Base-by-base conservation (phyloP, 2,888 invertebrate species). In the Ophion costatus region DNA sequence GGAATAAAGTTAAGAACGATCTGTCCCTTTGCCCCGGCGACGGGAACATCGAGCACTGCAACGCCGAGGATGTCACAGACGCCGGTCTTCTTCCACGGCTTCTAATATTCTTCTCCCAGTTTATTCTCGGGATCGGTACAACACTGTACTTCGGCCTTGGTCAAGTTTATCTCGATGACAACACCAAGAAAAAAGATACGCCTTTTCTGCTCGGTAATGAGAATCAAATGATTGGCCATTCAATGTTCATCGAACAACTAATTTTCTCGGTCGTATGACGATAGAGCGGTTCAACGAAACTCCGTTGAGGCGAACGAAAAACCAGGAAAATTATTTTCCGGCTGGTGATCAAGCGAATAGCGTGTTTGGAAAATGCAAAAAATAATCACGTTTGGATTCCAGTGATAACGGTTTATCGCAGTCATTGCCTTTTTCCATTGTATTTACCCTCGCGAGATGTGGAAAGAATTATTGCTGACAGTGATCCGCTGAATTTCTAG, bases 121-220 rank as follows among this genome's bases (percentile, higher is more conserved):
- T 96, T 90, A 95, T 96, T 66, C 95, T 96, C 69, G 96, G 96
- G 17, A 95, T 96, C 80, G 96, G 96, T 17, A 96, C 96, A 83
- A 95, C 96, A 1, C 91, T 96, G 45, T 96, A 96, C 91, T 96
- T 95, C 90, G 95, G 96, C 0, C 92, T 96, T 63, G 96, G 96
- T 0, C 95, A 96, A 90, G 95, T 96, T 0, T 96, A 96, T 90
- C 91, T 96, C 88, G 96, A 96, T 90, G 96, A 96, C 89, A 96
- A 96, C 88, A 95, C 96, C 0, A 95, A 96, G 89, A 96, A 96
- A 89, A 95, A 95, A 20, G 95, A 95, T 87, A 95, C 96, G 0
- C 96, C 96, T 0, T 92, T 96, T 88, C 94, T 96, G 88, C 91
- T 96, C 83, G 95, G 95, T 95, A 91, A 90, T 57, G 24, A 73